Base-by-base conservation (phyloP, 2,797 vertebrate genomes). In the Capromys pilorides region DNA sequence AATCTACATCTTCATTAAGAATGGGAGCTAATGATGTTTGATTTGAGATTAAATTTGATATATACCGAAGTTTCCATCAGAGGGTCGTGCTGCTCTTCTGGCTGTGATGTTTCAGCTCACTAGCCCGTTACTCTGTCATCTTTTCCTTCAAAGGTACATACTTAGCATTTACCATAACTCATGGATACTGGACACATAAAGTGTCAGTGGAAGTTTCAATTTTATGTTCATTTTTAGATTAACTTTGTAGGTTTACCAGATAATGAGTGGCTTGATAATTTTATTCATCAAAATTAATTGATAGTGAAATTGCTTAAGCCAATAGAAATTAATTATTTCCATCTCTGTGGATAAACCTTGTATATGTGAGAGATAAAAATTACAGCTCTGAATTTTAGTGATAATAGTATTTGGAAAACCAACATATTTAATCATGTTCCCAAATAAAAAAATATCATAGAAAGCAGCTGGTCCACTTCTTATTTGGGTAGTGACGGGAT, bases 201-300 rank as follows among this genome's bases (percentile, higher is more conserved):
- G 36, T 45, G 36, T 1, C 67, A 33, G 59, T 61, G 21, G 21
- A 57, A 69, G 45, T 93, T 95, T 91, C 39, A 73, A 66, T 85
- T 93, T 80, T 89, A 84, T 95, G n/a, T 95, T 94, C 26, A 73
- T 91, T 41, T 79, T 87, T 88, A 89, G 36, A 86, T 91, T 84
- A 75, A 49, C 86, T 96, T 95, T 93, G 1, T 41, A 66, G 11
- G 22, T 86, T 92, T 93, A 36, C 92, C n/a, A 84, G 62, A 77
- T 88, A 64, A 75, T 83, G 82, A 79, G 88, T 90, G n/a, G 66
- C 13, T 82, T 86, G 39, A 28, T 90, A 82, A 31, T 92, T 96
- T 94, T 94, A 85, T 80, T 73, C 49, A 66, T 86, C 84, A 79
- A 71, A 71, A 88, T 90, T 86, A 88, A 69, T 87, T 45, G 41